phyloP scores from a whole-genome alignment of 2,888 invertebrate species.

The Zhengitettix transpicula region DNA sequence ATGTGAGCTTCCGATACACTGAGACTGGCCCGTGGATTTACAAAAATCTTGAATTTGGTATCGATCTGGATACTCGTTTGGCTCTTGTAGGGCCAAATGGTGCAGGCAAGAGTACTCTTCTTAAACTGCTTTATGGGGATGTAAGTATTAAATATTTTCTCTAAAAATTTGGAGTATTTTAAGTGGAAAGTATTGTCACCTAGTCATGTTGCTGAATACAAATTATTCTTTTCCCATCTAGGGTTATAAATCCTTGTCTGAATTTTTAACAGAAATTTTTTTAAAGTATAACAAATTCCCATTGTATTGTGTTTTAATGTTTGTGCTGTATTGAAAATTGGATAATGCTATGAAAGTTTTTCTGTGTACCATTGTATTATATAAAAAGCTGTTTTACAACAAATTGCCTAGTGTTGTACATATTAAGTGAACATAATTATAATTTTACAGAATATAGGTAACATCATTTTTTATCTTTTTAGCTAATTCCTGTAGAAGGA shows the following conservation, averaged over 20 bases:
- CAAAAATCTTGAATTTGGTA: slow-evolving; percentile 94
- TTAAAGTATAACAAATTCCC: too few relatives aligned
- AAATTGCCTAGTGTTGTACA: background rate
- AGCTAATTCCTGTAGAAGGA: slow-evolving; percentile 84
- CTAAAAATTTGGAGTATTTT: too few relatives aligned
- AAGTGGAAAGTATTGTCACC: too few relatives aligned
- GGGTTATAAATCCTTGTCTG: too few relatives aligned
- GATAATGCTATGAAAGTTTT: too few relatives aligned
- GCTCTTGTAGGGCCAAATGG: slow-evolving; percentile 97
- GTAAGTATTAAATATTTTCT: slow-evolving; percentile 26
- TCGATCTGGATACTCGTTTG: slow-evolving; percentile 88
- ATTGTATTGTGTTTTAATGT: too few relatives aligned
- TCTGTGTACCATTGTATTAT: background rate
- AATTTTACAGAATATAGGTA: background rate
- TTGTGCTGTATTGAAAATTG: too few relatives aligned
- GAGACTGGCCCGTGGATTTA: slow-evolving; percentile 83
- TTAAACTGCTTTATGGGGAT: slow-evolving; percentile 90
- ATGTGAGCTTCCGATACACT: slow-evolving; percentile 88
- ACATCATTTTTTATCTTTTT: slow-evolving; percentile 15
- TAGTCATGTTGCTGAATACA: too few relatives aligned
- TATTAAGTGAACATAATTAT: background rate
- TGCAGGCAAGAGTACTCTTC: slow-evolving; percentile 93
- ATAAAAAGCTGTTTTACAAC: background rate
- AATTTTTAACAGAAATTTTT: too few relatives aligned
- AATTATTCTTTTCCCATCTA: too few relatives aligned